These are phyloP conservation scores for Catharus fuscescens DNA, from an alignment of 2,113 vertebrate species.

Conservation along the genomic window DNA sequence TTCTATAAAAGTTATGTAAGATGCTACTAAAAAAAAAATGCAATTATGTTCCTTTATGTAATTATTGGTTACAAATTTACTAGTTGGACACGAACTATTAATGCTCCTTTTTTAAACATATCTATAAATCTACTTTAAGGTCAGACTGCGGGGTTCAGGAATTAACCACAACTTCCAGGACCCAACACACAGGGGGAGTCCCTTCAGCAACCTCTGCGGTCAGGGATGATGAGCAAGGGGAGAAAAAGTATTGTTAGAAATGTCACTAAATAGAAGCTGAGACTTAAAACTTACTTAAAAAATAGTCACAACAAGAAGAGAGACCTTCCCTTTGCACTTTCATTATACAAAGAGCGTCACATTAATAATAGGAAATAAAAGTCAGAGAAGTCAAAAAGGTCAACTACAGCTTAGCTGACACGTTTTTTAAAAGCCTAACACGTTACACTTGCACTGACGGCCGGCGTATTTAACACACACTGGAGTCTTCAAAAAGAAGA, in stretches of 20 bases:
- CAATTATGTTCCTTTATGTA: not conserved
- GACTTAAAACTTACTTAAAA: not conserved
- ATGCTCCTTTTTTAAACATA: not conserved
- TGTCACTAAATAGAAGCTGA: no score
- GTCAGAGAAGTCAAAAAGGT: not conserved
- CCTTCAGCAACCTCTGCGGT: not conserved
- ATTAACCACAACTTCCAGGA: not conserved
- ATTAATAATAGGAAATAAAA: not conserved
- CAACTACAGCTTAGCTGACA: not conserved
- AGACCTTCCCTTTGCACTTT: not conserved
- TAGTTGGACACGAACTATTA: not conserved
- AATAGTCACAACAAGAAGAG: no score
- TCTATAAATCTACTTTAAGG: not conserved
- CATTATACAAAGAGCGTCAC: not conserved
- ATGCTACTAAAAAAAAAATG: not conserved
- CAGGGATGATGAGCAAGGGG: not conserved
- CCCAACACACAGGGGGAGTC: not conserved
- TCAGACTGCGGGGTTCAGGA: not conserved
- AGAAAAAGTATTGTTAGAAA: not conserved
- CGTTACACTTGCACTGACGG: rapidly evolving
- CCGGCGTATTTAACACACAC: not conserved
- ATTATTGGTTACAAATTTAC: not conserved
- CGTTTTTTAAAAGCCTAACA: not conserved
- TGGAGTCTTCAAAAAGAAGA: not conserved
- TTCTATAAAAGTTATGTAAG: not conserved